Conservation (phyloP, 2,888 invertebrate genomes). For the Strigamia transsilvanica region DNA sequence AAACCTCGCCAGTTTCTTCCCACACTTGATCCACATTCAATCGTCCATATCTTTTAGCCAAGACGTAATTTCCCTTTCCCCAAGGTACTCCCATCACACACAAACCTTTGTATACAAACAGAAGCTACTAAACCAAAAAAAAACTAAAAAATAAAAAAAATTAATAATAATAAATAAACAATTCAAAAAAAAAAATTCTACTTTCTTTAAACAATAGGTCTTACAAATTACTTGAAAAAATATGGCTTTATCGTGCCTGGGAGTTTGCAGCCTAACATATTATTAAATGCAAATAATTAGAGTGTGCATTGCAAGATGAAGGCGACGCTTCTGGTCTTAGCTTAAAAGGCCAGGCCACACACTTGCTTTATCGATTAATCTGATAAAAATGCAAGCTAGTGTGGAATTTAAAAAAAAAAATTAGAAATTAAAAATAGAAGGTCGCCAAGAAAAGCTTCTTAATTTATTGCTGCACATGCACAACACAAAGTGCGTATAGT, state of each 20-base stretch:
- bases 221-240: conserved; percentile 33
- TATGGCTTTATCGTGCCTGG: conserved; percentile 35
- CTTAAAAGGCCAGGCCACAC: conserved; percentile 39
- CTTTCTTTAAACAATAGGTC: conserved; percentile 31
- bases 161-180: conserved; percentile 39
- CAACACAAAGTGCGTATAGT: neutral
- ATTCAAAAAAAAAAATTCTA: neutral
- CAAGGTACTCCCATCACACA: conserved; percentile 39
- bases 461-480: neutral
- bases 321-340: conserved; percentile 44
- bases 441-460: conserved; percentile 26
- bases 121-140: neutral
- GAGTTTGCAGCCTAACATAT: conserved; percentile 25
- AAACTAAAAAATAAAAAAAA: no score
- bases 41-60: neutral
- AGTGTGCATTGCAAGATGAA: conserved; percentile 44
- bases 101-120: conserved; percentile 40
- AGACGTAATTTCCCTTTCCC: conserved; percentile 10
- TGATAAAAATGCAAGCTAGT: neutral
- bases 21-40: conserved; percentile 38
- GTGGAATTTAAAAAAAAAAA: neutral
- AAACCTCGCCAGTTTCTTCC: conserved; percentile 12
- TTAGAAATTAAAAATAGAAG: neutral
- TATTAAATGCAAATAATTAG: conserved; percentile 39
- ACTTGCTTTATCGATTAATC: conserved; percentile 39